Conservation (phyloP, 2,888 invertebrate genomes). For the Augiades crinisus region DNA sequence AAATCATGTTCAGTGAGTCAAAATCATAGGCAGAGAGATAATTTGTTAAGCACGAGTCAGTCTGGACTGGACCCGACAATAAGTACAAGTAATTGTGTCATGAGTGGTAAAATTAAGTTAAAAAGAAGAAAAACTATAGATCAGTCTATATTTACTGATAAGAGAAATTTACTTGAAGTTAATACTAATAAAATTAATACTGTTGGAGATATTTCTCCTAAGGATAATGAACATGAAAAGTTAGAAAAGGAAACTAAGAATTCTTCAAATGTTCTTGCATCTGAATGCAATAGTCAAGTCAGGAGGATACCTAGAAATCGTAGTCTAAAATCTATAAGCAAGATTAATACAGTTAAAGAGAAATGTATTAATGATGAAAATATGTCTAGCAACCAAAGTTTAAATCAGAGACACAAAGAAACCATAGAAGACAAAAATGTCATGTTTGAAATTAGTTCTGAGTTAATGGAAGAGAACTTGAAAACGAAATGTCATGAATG, state of each 20-base stretch:
- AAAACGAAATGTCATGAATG: conserved; percentile 57
- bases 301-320: no score
- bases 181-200: neutral
- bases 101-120: conserved; percentile 6
- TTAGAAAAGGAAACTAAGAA: neutral
- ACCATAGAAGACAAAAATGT: conserved; percentile 34
- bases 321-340: neutral
- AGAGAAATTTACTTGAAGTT: no score
- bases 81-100: neutral
- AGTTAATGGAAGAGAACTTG: conserved; percentile 52
- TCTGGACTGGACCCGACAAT: neutral
- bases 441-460: conserved; percentile 51
- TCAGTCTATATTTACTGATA: neutral
- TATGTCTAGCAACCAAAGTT: neutral
- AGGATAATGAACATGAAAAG: neutral
- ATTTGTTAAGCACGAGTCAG: neutral
- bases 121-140: conserved; percentile 6
- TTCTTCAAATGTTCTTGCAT: neutral
- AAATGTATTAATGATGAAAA: no score
- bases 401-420: neutral
- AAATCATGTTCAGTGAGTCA: neutral
- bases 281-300: neutral
- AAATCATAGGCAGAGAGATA: neutral
- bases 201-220: neutral
- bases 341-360: no score